These are phyloP conservation scores for Hydrochoerus hydrochaeris DNA, from an alignment of 2,113 vertebrate genomes.

Conservation along the genomic window DNA sequence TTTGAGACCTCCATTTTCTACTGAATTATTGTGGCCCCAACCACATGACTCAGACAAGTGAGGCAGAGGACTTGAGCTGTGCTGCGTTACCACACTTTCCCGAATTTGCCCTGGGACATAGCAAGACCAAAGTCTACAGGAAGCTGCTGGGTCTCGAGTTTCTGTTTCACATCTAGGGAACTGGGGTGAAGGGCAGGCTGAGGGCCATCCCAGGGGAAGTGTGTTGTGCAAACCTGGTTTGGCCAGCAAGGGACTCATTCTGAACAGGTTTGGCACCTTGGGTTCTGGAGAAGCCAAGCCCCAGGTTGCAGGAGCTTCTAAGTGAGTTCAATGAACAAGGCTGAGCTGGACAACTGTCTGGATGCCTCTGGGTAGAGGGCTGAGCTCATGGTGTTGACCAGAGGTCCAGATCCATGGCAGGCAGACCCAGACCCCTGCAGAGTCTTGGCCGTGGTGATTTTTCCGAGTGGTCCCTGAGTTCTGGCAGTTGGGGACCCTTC, in stretches of 20 bases:
- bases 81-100: neutral
- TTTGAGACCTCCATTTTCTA: neutral
- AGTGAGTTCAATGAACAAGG: neutral
- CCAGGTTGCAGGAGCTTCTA: neutral
- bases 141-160: neutral
- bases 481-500: neutral
- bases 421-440: neutral
- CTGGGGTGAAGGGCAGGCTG: neutral
- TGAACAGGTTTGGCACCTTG: neutral
- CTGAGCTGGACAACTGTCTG: neutral
- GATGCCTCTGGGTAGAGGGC: neutral
- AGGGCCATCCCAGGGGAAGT: neutral
- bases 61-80: neutral
- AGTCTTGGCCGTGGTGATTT: neutral
- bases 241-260: neutral
- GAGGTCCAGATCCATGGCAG: too few species aligned
- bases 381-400: neutral
- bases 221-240: neutral
- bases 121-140: fast-evolving
- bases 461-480: neutral
- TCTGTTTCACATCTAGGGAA: neutral
- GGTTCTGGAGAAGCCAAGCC: neutral
- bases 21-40: neutral
- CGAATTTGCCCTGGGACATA: neutral
- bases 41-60: neutral